phyloP scores from a whole-genome alignment of 1,140 invertebrate genomes.

The Holcopasites calliopsidis region DNA sequence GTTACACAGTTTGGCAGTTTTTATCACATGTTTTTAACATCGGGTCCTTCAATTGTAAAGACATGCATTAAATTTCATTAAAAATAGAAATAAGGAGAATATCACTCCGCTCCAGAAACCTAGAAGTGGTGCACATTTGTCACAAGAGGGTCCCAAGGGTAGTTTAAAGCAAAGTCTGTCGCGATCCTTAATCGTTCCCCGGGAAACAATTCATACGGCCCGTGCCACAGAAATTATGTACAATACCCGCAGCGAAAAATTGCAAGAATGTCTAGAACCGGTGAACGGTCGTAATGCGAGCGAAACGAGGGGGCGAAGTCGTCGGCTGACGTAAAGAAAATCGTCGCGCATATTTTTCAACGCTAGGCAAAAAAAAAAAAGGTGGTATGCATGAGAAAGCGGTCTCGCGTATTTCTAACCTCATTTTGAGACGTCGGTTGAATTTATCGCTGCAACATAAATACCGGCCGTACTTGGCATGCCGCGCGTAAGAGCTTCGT shows the following conservation, averaged over 20 bases:
- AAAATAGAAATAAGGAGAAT: neutral
- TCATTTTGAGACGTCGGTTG: constrained; percentile 57
- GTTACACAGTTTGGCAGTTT: too few relatives aligned
- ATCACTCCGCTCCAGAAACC: neutral
- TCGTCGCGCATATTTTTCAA: constrained; percentile 23
- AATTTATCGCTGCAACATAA: constrained; percentile 63
- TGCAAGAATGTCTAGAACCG: neutral
- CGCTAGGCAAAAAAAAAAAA: constrained; percentile 5
- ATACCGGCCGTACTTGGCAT: constrained; percentile 58
- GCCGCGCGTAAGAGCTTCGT: constrained; percentile 48
- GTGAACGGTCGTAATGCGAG: neutral
- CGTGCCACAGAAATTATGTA: neutral
- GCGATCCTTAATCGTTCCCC: neutral
- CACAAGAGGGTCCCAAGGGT: neutral
- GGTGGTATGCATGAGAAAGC: constrained; percentile 48
- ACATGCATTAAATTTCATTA: constrained; percentile 1
- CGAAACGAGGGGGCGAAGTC: neutral
- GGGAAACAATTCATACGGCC: neutral
- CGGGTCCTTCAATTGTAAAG: too few relatives aligned
- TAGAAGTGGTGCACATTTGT: constrained; percentile 20
- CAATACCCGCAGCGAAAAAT: neutral
- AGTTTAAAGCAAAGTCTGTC: neutral
- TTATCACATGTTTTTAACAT: too few relatives aligned
- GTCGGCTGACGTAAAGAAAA: constrained; percentile 3
- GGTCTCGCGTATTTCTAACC: constrained; percentile 60